phyloP scores from a whole-genome alignment of 2,888 invertebrate genomes.

The Zele albiditarsus region DNA sequence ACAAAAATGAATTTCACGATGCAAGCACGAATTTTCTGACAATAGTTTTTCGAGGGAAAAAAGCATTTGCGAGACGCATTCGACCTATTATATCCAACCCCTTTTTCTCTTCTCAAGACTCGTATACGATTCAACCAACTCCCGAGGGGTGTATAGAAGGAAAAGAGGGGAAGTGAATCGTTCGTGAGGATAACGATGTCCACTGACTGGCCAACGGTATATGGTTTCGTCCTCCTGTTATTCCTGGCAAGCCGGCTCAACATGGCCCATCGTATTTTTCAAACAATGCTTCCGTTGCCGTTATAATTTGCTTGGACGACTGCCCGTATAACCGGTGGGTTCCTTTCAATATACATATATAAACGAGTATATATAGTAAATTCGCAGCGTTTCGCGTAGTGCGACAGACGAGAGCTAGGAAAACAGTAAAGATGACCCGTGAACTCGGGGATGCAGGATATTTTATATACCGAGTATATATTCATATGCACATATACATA shows the following conservation, averaged over 20 bases:
- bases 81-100: conserved; percentile 16
- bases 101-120: conserved; percentile 13
- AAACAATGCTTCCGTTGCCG: conserved; percentile 64
- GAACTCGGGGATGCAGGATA: conserved; percentile 38
- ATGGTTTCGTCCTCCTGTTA: conserved; percentile 58
- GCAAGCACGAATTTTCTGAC: conserved; percentile 47
- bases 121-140: conserved; percentile 24
- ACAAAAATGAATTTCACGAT: conserved; percentile 16
- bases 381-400: neutral
- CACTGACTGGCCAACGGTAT: conserved; percentile 51
- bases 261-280: conserved; percentile 60
- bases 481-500: neutral
- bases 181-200: conserved; percentile 65
- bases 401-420: conserved; percentile 3
- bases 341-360: conserved; percentile 47
- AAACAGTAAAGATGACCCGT: conserved; percentile 47
- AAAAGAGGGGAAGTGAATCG: conserved; percentile 28
- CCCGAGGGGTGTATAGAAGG: conserved; percentile 15
- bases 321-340: conserved; percentile 62
- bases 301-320: conserved; percentile 68
- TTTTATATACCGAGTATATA: neutral
- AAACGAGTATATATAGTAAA: neutral
- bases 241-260: conserved; percentile 56
- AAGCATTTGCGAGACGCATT: conserved; percentile 25
- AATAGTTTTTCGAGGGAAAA: conserved; percentile 40